Evolutionary conservation across 2,797 vertebrate species (phyloP).

Genomic region (Periophthalmus magnuspinnatus): DNA sequence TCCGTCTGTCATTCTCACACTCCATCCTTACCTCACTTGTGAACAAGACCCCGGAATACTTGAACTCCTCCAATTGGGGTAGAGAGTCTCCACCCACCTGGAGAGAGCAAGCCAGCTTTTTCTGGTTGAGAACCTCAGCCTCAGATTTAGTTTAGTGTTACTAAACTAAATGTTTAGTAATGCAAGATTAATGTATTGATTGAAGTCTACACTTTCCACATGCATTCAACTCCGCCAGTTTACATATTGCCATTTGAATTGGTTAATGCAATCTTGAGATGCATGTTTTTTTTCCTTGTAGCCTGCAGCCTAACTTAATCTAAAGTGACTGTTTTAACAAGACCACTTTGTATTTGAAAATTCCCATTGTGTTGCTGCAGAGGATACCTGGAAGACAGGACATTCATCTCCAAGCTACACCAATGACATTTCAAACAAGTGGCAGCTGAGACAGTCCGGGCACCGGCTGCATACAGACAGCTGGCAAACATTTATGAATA

Average conservation of each 20-base stretch:
- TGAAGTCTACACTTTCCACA: no score
- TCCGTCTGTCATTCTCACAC: no score
- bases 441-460: slow-evolving; percentile 43
- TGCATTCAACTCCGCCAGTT: neutral
- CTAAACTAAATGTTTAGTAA: neutral
- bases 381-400: slow-evolving; percentile 53
- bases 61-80: no score
- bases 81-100: no score
- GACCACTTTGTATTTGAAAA: neutral
- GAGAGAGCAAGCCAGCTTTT: no score
- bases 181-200: neutral
- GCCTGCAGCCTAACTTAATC: neutral
- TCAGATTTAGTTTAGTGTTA: no score
- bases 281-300: neutral
- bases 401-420: slow-evolving; percentile 43
- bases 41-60: no score
- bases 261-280: neutral
- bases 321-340: neutral
- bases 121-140: no score
- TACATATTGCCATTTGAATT: neutral
- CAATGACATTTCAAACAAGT: slow-evolving; percentile 59
- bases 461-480: slow-evolving; percentile 29
- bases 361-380: slow-evolving; percentile 21
- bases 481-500: slow-evolving; percentile 41
- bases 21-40: no score